Percentiles rank a stretch among this genome's conserved stretches.
Evolutionary conservation across 2,888 invertebrate species (phyloP).

Genomic region (Pollenia angustigena): DNA sequence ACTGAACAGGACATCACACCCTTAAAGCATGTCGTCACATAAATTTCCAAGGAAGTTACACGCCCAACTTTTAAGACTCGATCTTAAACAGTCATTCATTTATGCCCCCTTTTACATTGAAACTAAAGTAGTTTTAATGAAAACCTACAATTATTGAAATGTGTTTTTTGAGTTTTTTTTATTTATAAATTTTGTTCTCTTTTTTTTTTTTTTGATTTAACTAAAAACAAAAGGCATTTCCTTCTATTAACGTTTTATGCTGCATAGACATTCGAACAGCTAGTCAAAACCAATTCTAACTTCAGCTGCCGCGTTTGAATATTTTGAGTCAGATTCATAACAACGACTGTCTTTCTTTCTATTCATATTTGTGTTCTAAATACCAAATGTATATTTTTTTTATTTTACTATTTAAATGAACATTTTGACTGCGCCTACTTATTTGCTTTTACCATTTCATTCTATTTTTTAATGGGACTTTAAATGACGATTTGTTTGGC

Average conservation of each 20-base stretch:
- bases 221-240: conserved; percentile 48
- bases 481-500: conserved; percentile 48
- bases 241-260: conserved; percentile 46
- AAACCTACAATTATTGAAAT: conserved; percentile 82
- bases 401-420: conserved; percentile 53
- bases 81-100: conserved; percentile 48
- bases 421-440: conserved; percentile 53
- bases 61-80: conserved; percentile 71
- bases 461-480: conserved; percentile 31
- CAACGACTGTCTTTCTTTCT: conserved; percentile 16
- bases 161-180: conserved; percentile 74
- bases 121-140: conserved; percentile 65
- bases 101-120: conserved; percentile 21
- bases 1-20: conserved; percentile 75
- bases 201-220: conserved; percentile 46
- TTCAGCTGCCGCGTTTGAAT: conserved; percentile 64
- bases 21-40: conserved; percentile 77
- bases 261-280: conserved; percentile 30
- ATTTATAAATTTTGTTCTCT: neutral
- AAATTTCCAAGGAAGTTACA: conserved; percentile 74
- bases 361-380: conserved; percentile 26
- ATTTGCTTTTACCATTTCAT: conserved; percentile 11
- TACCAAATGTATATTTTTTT: conserved; percentile 10
- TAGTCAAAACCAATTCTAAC: conserved; percentile 35
- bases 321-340: conserved; percentile 62